These are phyloP conservation scores for Terrapene triunguis DNA, from an alignment of 2,113 vertebrate genomes.

Conservation along the genomic window DNA sequence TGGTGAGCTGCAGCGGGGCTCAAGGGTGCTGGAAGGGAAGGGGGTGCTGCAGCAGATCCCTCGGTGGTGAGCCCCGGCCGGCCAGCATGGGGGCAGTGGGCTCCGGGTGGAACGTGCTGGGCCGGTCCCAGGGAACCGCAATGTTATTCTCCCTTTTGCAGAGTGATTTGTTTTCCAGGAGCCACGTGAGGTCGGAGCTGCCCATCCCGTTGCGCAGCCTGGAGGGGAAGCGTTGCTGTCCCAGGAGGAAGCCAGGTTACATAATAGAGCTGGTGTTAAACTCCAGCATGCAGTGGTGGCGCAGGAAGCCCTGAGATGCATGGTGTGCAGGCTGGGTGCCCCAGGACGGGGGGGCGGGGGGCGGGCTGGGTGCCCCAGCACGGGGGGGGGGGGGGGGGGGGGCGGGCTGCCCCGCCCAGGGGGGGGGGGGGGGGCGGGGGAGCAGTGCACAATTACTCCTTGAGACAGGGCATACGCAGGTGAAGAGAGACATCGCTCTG, in stretches of 20 bases:
- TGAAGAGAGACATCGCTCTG: background rate
- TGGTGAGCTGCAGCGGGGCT: background rate
- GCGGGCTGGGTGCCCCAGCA: no score
- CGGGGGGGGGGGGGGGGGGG: no score
- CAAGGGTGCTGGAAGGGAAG: background rate
- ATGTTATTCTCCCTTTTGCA: background rate
- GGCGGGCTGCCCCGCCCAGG: no score
- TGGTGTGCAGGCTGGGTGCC: no score
- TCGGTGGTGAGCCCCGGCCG: background rate
- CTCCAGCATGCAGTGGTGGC: background rate
- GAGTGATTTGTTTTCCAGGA: background rate
- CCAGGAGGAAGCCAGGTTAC: background rate
- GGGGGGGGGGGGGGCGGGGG: no score
- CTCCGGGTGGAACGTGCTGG: background rate
- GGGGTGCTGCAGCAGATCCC: background rate
- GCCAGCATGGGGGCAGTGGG: background rate
- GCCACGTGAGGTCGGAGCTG: background rate
- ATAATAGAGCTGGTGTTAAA: background rate
- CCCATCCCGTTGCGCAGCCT: background rate
- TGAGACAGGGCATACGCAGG: no score
- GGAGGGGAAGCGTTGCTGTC: background rate
- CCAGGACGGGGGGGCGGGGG: no score
- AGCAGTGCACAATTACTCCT: background rate
- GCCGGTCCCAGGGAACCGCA: background rate
- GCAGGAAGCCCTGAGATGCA: no score